Base-by-base conservation (phyloP, 2,113 vertebrate species). In the Atrichornis clamosus region DNA sequence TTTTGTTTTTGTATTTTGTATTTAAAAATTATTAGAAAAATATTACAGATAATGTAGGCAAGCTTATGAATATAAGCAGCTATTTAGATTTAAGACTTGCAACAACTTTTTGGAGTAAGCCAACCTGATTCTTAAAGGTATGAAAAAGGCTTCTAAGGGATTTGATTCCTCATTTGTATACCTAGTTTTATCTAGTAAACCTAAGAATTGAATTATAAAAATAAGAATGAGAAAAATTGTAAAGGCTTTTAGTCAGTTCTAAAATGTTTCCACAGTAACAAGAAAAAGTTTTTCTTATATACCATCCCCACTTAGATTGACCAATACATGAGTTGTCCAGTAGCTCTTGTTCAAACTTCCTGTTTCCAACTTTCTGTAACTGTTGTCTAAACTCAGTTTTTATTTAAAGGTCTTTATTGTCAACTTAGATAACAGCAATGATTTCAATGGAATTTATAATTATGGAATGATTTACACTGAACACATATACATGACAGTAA, bases 231-330 rank as follows among this genome's bases (percentile, higher is more conserved):
- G 21, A 69, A 89, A 74, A 73, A 64, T 42, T n/a, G 16, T 76
- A 73, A 63, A 76, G 41, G 4, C 3, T 5, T 59, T 87, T 80
- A 44, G 10, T 59, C 10, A 33, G 30, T 53, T 50, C 16, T n/a
- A 44, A 79, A 70, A 35, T 35, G 2, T 41, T 86, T 88, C 7
- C 15, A 58, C 11, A 50, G 10, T 26, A 84, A 52, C 3, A 76
- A 18, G 9, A 63, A 67, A 60, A 68, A 6, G 2, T 3, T n/a
- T 52, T 83, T 6, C 5, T 64, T 77, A 39, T 35, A 24, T 50
- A 11, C 4, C 11, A 35, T n/a, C 33, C 2, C 15, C 1, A 2
- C 10, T 63, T 75, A 65, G 10, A 32, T 32, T 0, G 4, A 84
- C 5, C 4, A 65, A 69, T 73, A 37, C 3, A 52, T 42, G 15